Conservation (phyloP, 2,113 vertebrate genomes). For the Rhinichthys klamathensis region DNA sequence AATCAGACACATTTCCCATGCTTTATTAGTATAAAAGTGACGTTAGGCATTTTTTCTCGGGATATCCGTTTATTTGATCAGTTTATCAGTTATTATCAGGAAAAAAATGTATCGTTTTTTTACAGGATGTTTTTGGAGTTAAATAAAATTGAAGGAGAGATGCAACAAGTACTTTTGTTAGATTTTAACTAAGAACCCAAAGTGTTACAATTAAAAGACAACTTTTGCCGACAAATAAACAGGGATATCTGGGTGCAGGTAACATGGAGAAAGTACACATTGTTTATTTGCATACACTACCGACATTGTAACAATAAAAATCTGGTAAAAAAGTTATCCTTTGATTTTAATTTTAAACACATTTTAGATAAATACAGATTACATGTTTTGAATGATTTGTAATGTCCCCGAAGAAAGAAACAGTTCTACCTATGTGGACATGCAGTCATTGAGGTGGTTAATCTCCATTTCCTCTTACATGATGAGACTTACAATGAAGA, state of each 20-base stretch:
- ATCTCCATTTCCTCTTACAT: conserved; percentile 60
- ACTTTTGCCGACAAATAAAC: background rate
- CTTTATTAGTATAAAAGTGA: conserved; percentile 5
- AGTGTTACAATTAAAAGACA: background rate
- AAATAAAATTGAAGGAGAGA: background rate
- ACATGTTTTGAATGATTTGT: background rate
- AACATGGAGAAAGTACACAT: background rate
- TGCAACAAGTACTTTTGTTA: background rate
- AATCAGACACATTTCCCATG: no score
- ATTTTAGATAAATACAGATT: background rate
- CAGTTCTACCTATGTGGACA: background rate
- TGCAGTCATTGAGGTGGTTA: background rate
- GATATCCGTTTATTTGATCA: background rate
- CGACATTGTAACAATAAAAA: background rate
- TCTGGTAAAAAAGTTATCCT: background rate
- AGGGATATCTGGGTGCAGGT: background rate
- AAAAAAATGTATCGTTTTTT: background rate
- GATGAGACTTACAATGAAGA: conserved; percentile 69
- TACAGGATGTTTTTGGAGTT: no score
- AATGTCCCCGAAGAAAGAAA: background rate
- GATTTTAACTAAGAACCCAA: background rate
- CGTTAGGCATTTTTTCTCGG: background rate
- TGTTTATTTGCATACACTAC: background rate
- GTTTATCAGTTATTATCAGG: background rate
- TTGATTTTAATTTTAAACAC: background rate